phyloP scores from a whole-genome alignment of 2,888 invertebrate species.

The Lucinisca nassula region DNA sequence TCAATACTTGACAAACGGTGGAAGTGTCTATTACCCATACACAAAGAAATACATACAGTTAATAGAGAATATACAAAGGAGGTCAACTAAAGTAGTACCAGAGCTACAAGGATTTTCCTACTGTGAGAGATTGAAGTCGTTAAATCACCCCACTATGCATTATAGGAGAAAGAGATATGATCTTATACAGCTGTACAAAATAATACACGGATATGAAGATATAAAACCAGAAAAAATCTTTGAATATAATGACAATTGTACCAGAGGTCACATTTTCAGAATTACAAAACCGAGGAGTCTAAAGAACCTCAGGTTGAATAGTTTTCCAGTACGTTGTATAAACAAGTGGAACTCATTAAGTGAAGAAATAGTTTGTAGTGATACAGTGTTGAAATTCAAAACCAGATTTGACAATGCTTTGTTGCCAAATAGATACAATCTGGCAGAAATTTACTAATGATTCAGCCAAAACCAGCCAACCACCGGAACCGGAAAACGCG shows the following conservation, averaged over 20 bases:
- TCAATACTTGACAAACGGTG: too few species aligned
- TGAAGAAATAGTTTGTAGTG: background rate
- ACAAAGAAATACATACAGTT: conserved; percentile 17
- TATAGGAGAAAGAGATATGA: conserved; percentile 31
- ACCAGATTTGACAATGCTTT: background rate
- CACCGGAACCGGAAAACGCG: background rate
- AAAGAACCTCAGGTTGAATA: background rate
- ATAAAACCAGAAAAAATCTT: conserved; percentile 2
- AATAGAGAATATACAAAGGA: conserved; percentile 14
- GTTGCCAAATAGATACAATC: background rate
- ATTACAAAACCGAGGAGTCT: background rate
- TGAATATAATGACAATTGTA: background rate
- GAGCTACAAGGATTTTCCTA: too few species aligned
- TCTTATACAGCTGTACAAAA: background rate
- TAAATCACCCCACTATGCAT: conserved; percentile 24
- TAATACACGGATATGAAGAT: conserved; percentile 5
- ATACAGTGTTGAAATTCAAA: background rate
- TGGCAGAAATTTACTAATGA: background rate
- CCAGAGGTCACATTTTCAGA: conserved; percentile 21
- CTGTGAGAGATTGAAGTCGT: conserved; percentile 10
- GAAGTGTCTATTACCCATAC: conserved; percentile 2
- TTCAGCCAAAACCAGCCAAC: too few species aligned
- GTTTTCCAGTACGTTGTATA: background rate
- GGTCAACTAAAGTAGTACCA: conserved; percentile 30
- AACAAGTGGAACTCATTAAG: background rate